Percentiles rank a stretch among this genome's conserved stretches.
These are phyloP conservation scores for Stomatorhinus walkeri DNA, from an alignment of 2,797 vertebrate genomes.

Conservation along the genomic window DNA sequence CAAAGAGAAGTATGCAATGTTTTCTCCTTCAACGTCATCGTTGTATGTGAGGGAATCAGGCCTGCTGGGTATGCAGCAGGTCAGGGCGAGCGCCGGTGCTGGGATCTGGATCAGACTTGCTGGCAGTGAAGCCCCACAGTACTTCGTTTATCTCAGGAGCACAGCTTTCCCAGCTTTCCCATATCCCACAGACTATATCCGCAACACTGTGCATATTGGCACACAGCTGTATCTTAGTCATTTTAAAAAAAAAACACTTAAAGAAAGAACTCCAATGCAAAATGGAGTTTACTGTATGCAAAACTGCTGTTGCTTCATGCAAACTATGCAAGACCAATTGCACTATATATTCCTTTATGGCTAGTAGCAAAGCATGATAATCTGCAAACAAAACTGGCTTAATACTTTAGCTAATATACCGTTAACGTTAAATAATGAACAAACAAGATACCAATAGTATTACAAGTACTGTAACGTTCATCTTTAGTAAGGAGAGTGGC, in stretches of 20 bases:
- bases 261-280: neutral
- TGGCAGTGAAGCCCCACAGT: neutral
- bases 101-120: slow-evolving; percentile 36
- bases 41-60: slow-evolving; percentile 50
- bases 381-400: neutral
- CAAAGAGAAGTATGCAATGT: slow-evolving; percentile 37
- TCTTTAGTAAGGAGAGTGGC: neutral
- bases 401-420: neutral
- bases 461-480: neutral
- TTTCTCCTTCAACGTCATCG: slow-evolving; percentile 58
- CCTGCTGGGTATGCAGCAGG: slow-evolving; percentile 53
- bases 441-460: neutral
- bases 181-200: slow-evolving; percentile 4
- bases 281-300: neutral
- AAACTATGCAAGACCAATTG: neutral
- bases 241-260: slow-evolving; percentile 4
- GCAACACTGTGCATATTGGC: neutral
- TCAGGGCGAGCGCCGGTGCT: slow-evolving; percentile 55
- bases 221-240: neutral
- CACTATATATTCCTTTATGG: neutral
- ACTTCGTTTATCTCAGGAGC: neutral
- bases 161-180: neutral
- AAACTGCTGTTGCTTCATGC: neutral
- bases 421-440: neutral
- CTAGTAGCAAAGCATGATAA: neutral